A percentile compares a stretch with the other conserved stretches of the same genome.
Conservation (phyloP, 2,113 vertebrate species). For the Rhombomys opimus region DNA sequence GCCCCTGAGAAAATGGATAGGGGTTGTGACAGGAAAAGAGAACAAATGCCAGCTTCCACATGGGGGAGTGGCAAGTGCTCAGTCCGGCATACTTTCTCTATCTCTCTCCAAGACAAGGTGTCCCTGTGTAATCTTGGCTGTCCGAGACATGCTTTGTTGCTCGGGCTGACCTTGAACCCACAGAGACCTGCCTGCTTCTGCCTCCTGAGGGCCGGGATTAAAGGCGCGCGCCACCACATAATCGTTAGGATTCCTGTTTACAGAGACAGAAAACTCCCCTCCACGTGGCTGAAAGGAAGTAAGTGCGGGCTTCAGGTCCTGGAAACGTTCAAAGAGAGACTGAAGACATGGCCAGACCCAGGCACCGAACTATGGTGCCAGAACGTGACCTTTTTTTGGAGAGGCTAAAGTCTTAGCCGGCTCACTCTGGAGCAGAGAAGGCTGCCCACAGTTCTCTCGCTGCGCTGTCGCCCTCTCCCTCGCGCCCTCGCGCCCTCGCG, state of each 20-base stretch:
- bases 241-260: conserved; percentile 34
- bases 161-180: too few relatives aligned
- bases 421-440: background rate
- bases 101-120: too few relatives aligned
- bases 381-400: background rate
- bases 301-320: background rate
- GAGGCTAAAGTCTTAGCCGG: background rate
- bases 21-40: background rate
- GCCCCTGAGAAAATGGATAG: background rate
- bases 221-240: background rate
- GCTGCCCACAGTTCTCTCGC: background rate
- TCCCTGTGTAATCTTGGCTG: too few relatives aligned
- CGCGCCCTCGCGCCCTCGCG: too few relatives aligned
- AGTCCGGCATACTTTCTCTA: background rate
- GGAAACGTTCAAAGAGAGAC: conserved; percentile 19
- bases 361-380: background rate
- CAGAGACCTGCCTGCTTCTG: too few relatives aligned
- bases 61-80: background rate
- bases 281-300: background rate
- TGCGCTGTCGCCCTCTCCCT: too few relatives aligned
- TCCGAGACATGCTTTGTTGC: too few relatives aligned
- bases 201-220: too few relatives aligned
- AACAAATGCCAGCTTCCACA: background rate
- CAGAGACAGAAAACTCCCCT: conserved; percentile 8
- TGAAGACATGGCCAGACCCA: background rate